phyloP scores from a whole-genome alignment of 2,113 vertebrate genomes.

The Raja brachyura region DNA sequence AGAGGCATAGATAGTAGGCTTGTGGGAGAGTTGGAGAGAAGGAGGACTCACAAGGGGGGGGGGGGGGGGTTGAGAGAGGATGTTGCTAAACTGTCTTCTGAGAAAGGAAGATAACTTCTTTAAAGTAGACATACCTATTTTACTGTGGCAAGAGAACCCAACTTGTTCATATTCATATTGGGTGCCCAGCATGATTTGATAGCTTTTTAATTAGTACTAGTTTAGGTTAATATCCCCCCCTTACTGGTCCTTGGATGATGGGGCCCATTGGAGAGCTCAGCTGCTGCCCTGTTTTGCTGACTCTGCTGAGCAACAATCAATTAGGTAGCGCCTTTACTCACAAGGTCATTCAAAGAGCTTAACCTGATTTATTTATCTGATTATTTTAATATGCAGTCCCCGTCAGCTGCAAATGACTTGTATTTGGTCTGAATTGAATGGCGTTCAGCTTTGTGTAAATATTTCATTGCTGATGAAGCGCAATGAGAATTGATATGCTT shows the following conservation, averaged over 20 bases:
- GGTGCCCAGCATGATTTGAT: not conserved
- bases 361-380: not conserved
- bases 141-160: not conserved
- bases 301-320: not conserved
- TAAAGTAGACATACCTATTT: not conserved
- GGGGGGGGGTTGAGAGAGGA: too few species aligned
- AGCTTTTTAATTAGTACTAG: not conserved
- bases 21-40: too few species aligned
- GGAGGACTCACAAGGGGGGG: too few species aligned
- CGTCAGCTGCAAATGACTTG: conserved; percentile 21
- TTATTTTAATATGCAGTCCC: conserved; percentile 4
- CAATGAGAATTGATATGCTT: conserved; percentile 10
- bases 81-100: too few species aligned
- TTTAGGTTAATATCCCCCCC: not conserved
- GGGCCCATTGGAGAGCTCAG: not conserved
- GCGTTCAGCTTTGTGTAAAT: not conserved
- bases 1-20: too few species aligned
- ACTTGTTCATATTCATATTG: not conserved
- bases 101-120: too few species aligned
- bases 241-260: not conserved
- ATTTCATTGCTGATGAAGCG: conserved; percentile 7
- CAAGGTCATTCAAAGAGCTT: not conserved
- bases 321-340: not conserved
- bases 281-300: not conserved
- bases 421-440: conserved; percentile 27